Conservation (phyloP, 2,888 invertebrate species). For the Troides oblongomaculatus region DNA sequence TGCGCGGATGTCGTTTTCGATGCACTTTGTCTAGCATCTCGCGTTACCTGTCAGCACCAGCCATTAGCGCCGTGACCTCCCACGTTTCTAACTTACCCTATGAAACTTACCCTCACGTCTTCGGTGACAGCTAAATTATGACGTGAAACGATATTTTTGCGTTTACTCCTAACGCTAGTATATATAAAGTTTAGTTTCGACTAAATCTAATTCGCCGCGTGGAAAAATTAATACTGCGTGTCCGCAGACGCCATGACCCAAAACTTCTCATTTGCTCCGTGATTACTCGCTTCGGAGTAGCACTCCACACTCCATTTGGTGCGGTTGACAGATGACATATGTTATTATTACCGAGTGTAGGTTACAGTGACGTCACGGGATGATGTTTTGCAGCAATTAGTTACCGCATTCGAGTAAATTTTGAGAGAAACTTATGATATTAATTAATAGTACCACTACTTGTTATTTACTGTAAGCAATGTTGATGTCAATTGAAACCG, state of each 20-base stretch:
- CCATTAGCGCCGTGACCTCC: constrained; percentile 74
- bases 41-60: constrained; percentile 73
- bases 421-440: neutral
- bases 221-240: constrained; percentile 35
- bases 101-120: constrained; percentile 64
- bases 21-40: constrained; percentile 75
- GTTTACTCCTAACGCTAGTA: constrained; percentile 32
- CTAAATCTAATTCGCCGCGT: constrained; percentile 31
- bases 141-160: constrained; percentile 39
- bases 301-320: constrained; percentile 36
- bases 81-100: constrained; percentile 57
- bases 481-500: too few species aligned
- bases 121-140: constrained; percentile 50
- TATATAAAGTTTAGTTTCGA: constrained; percentile 47
- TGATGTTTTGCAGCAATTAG: constrained; percentile 26
- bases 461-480: too few species aligned
- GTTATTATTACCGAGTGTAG: constrained; percentile 62
- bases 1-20: constrained; percentile 49
- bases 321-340: constrained; percentile 62
- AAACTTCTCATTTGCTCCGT: constrained; percentile 72
- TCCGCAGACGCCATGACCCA: constrained; percentile 52
- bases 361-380: constrained; percentile 47
- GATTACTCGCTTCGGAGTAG: constrained; percentile 61
- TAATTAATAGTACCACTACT: too few species aligned
- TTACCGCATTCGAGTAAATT: neutral